Percentiles rank a stretch among this genome's conserved stretches.
phyloP scores from a whole-genome alignment of 1,140 invertebrate genomes.

The Drosophila teissieri region DNA sequence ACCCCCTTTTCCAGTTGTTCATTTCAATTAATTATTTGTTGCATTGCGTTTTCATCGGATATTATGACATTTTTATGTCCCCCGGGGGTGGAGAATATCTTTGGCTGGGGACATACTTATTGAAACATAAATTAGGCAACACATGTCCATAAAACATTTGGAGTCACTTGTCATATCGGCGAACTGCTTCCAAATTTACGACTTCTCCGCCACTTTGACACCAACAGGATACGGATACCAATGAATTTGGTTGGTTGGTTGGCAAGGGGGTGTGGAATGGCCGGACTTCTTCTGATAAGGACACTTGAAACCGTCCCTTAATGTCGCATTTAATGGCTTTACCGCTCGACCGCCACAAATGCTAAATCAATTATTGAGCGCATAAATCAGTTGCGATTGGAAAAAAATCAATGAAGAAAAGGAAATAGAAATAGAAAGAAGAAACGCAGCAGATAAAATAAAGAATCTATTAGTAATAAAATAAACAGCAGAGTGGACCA shows the following conservation, averaged over 20 bases:
- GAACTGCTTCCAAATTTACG: conserved; percentile 57
- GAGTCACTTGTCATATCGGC: conserved; percentile 76
- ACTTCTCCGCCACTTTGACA: conserved; percentile 44
- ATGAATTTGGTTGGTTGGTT: conserved; percentile 2
- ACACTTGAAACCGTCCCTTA: conserved; percentile 57
- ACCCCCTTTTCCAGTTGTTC: conserved; percentile 11
- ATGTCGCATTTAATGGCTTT: conserved; percentile 57
- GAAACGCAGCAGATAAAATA: conserved; percentile 51
- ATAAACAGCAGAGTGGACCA: conserved; percentile 47
- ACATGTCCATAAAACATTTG: conserved; percentile 72
- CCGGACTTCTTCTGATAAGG: conserved; percentile 40
- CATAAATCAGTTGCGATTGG: conserved; percentile 62
- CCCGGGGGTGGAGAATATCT: conserved; percentile 28
- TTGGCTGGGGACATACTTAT: conserved; percentile 39
- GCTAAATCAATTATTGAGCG: conserved; percentile 69
- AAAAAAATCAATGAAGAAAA: conserved; percentile 40
- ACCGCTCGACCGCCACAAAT: conserved; percentile 35
- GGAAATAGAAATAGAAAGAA: neutral
- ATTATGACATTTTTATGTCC: conserved; percentile 77
- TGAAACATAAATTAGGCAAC: conserved; percentile 82
- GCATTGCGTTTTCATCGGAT: conserved; percentile 71
- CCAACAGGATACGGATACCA: conserved; percentile 9
- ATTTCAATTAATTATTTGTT: conserved; percentile 74
- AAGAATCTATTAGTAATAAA: conserved; percentile 69
- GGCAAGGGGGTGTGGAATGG: conserved; percentile 14